Evolutionary conservation across 2,113 vertebrate species (phyloP).

Genomic region (Hystrix brachyura): DNA sequence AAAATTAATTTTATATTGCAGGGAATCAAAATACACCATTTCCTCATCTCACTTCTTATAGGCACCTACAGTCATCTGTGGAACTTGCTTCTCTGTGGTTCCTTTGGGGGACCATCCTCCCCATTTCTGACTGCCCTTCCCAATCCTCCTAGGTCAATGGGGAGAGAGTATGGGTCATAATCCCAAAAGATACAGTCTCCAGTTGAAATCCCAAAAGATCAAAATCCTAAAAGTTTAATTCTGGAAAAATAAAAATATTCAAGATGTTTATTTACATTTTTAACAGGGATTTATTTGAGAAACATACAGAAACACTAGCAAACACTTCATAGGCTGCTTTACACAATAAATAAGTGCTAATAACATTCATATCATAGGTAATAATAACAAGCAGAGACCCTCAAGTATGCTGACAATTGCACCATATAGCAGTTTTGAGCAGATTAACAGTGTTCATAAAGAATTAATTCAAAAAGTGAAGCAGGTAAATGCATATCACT

Average conservation of each 20-base stretch:
- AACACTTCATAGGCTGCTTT: neutral
- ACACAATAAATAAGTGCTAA: neutral
- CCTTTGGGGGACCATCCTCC: neutral
- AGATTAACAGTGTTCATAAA: neutral
- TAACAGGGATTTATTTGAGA: constrained; percentile 10
- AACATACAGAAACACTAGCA: neutral
- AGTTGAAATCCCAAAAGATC: neutral
- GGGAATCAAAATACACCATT: neutral
- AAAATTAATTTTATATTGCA: neutral
- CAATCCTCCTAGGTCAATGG: neutral
- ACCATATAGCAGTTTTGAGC: neutral
- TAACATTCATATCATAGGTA: neutral
- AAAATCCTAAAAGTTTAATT: neutral
- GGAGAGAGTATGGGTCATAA: neutral
- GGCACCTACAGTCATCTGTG: neutral
- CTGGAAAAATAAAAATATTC: neutral
- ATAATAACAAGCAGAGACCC: neutral
- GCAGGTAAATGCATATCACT: neutral
- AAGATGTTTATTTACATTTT: neutral
- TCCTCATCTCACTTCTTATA: neutral
- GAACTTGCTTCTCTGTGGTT: neutral
- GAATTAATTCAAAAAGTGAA: neutral
- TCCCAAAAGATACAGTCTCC: neutral
- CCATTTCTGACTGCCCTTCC: neutral
- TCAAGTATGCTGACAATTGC: neutral